Percentiles rank a stretch among this genome's conserved stretches.
phyloP scores from a whole-genome alignment of 2,888 invertebrate genomes.

The Mesopsocus fuscifrons region DNA sequence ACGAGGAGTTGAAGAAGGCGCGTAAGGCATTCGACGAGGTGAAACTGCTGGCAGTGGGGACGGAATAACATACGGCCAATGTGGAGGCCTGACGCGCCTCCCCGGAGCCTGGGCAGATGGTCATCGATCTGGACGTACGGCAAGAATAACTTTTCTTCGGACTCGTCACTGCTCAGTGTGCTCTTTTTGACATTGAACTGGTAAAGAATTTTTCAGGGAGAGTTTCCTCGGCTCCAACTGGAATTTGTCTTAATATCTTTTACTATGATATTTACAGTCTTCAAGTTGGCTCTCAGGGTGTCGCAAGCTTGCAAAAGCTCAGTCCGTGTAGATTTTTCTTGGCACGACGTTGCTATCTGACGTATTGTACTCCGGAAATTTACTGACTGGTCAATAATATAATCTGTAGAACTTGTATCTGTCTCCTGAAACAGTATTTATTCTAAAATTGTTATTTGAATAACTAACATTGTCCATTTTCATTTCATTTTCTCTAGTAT shows the following conservation, averaged over 20 bases:
- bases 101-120: not conserved
- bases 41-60: constrained; percentile 68
- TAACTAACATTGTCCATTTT: no score
- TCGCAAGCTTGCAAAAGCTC: constrained; percentile 46
- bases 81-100: not conserved
- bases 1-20: constrained; percentile 96
- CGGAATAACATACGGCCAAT: constrained; percentile 2
- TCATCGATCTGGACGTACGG: not conserved
- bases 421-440: no score
- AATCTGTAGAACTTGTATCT: no score
- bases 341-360: not conserved
- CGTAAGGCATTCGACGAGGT: constrained; percentile 99
- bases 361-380: not conserved
- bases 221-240: no score
- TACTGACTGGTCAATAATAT: no score
- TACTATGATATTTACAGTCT: constrained; percentile 39
- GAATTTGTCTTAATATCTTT: no score
- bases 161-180: no score
- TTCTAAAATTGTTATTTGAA: no score
- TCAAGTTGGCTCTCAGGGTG: constrained; percentile 39
- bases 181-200: no score
- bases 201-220: no score
- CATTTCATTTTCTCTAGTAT: no score
- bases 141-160: no score
- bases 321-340: constrained; percentile 14